phyloP scores from a whole-genome alignment of 2,888 invertebrate genomes.

The Fragum whitleyi region DNA sequence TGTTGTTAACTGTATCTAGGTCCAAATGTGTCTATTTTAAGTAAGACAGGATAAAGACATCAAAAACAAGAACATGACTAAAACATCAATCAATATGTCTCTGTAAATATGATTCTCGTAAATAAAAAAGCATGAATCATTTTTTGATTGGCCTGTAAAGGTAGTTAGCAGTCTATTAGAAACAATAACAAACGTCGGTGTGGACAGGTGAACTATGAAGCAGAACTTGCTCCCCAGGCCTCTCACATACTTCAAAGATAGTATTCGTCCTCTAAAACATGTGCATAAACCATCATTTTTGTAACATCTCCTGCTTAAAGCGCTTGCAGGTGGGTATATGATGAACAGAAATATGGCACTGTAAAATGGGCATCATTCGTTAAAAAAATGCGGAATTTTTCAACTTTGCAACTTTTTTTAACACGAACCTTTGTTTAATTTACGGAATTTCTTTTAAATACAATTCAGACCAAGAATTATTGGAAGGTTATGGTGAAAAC shows the following conservation, averaged over 20 bases:
- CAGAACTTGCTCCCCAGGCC: slow-evolving; percentile 8
- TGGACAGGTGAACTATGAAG: slow-evolving; percentile 15
- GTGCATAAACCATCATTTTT: slow-evolving; percentile 24
- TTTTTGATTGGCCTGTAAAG: slow-evolving; percentile 9
- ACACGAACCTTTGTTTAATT: too few relatives aligned
- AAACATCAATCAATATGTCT: not conserved
- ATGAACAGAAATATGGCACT: not conserved
- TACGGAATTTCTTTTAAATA: too few relatives aligned
- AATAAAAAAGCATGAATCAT: not conserved
- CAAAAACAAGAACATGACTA: not conserved
- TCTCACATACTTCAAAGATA: slow-evolving; percentile 20
- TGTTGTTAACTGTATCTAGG: too few relatives aligned
- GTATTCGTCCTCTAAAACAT: slow-evolving; percentile 13
- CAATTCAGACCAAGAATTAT: too few relatives aligned
- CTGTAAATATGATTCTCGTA: slow-evolving; percentile 4
- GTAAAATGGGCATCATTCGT: too few relatives aligned
- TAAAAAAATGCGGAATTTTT: too few relatives aligned
- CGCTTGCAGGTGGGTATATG: slow-evolving; percentile 1
- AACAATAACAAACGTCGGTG: slow-evolving; percentile 12
- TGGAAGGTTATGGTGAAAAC: too few relatives aligned
- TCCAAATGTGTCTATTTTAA: too few relatives aligned
- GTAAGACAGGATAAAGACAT: not conserved
- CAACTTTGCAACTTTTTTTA: too few relatives aligned
- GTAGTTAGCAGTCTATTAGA: slow-evolving; percentile 22
- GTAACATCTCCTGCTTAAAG: slow-evolving; percentile 18